These are phyloP conservation scores for Trogon melanurus DNA, from an alignment of 2,113 vertebrate genomes.

Conservation along the genomic window DNA sequence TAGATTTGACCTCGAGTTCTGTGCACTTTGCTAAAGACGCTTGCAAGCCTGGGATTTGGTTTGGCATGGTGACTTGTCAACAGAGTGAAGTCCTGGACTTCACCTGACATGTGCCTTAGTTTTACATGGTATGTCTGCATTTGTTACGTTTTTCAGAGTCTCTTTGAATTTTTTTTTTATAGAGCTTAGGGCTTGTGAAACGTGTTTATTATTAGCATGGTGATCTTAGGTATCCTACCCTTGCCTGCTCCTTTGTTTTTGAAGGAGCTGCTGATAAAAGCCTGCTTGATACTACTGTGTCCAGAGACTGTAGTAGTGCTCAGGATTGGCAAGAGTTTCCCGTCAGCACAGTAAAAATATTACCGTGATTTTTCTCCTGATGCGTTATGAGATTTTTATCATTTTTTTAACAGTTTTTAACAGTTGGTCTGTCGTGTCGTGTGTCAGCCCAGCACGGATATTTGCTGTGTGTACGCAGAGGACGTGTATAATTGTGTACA, in stretches of 20 bases:
- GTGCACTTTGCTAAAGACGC: neutral
- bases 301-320: neutral
- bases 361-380: neutral
- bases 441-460: neutral
- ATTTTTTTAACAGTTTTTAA: neutral
- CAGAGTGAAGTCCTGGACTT: neutral
- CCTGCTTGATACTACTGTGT: neutral
- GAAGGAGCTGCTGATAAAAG: neutral
- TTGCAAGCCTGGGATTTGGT: neutral
- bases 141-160: neutral
- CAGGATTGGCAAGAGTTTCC: neutral
- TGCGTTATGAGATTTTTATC: neutral
- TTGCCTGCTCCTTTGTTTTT: neutral
- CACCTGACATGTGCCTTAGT: neutral
- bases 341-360: neutral
- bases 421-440: rapidly evolving
- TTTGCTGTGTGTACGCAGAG: neutral
- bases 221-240: neutral
- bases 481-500: rapidly evolving
- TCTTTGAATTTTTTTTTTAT: neutral
- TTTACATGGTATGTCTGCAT: neutral
- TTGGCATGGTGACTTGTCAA: neutral
- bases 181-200: neutral
- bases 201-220: neutral
- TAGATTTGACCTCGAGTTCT: neutral